Evolutionary conservation across 2,888 invertebrate species (phyloP), one percentile per base, ranked within the genome.

Genomic region (Plebejus melissa): DNA sequence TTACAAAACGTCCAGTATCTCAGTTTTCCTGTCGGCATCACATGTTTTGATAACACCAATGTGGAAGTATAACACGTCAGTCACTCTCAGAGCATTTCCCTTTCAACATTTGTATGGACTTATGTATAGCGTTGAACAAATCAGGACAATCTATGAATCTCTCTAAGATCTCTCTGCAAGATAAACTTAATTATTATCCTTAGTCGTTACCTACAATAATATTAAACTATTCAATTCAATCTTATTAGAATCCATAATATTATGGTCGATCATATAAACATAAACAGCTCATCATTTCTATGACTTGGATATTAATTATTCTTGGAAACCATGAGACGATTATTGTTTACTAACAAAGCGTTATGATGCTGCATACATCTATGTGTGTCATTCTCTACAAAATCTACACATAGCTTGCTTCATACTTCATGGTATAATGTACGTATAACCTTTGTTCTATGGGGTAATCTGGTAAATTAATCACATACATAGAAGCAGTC

Each of bases 401-500:
- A 57, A 57, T n/a, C 16, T 57, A 60, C 9, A 60, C 60, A 60
- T 11, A 71, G 76, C 41, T 2, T 76, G 75, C 76, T 79, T 78
- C 79, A 77, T 77, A 79, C 79, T 50, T 50, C 50, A 50, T 80
- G 79, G 80, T 79, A 79, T 78, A 76, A 79, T 78, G 70, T 74
- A 76, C 77, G 77, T 77, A 77, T 72, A 76, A 80, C 79, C 77
- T 80, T 81, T 79, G 77, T 79, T 77, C 77, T 78, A 76, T 78
- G 74, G 75, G 74, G 71, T 58, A 50, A 75, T 36, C n/a, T 74
- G 60, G 72, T 58, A 69, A 75, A 75, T 75, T 76, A 78, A 77
- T 78, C 74, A 76, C 75, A 46, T 57, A 77, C 76, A 75, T 77
- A 82, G 82, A 81, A 81, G 83, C 83, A 83, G 83, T 84, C 81